Base-by-base conservation (phyloP, 2,888 invertebrate genomes). In the Ennomos erosarius region DNA sequence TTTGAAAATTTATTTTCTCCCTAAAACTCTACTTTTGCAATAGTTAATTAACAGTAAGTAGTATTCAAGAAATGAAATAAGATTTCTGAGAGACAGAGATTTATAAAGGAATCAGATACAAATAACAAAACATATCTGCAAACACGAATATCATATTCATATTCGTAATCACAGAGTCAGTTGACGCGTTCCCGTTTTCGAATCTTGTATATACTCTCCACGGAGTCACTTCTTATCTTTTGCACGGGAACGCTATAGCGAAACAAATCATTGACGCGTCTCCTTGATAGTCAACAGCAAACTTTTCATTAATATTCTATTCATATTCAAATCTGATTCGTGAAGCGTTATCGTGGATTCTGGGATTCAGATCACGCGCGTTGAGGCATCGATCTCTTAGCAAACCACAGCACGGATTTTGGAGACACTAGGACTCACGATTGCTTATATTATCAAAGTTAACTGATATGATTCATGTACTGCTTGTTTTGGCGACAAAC, bases 291-390 rank as follows among this genome's bases (percentile, higher is more conserved):
- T 80, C 71, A 70, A 69, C 75, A 73, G 74, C 78, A 85, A 87
- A 84, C 85, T 85, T 87, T 86, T 85, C 87, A 88, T 90, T 88
- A 89, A 85, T 86, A 88, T 90, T 88, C 87, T 74, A 85, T 88
- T 86, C 90, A 87, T 89, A 90, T 90, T 90, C 87, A 90, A 89
- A 90, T 90, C 79, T 80, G 81, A 84, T 84, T 85, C 84, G 85
- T 79, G 82, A 78, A 81, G 81, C 82, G 85, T 85, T 89, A 88
- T 87, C 85, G 72, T 66, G 66, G 61, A 64, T 69, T 76, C 72
- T 55, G 55, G 76, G 68, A 90, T 87, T 86, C 89, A 59, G 72
- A 80, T 84, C 90, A 91, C 90, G 90, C 81, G 71, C 80, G 63
- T 36, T 36, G 40, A 45, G 56, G 65, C 74, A 59, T 61, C 53